Percentiles rank a stretch among this genome's conserved stretches.
These are phyloP conservation scores for Yponomeuta sedellus DNA, from an alignment of 2,888 invertebrate species.

Conservation along the genomic window DNA sequence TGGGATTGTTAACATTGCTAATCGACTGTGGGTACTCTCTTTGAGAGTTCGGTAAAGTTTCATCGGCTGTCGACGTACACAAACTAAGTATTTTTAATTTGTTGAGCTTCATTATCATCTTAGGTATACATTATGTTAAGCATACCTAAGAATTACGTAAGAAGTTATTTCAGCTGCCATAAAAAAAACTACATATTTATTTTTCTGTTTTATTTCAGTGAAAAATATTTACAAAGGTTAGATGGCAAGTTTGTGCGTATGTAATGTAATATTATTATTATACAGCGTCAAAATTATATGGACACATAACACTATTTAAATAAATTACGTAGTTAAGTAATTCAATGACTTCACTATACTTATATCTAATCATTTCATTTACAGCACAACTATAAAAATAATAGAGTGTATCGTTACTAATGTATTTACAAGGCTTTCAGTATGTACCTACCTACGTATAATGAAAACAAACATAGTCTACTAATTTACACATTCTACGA, in stretches of 20 bases:
- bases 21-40: too few relatives aligned
- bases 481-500: background rate
- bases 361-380: background rate
- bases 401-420: background rate
- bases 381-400: background rate
- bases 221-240: background rate
- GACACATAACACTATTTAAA: background rate
- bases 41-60: too few relatives aligned
- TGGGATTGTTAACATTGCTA: too few relatives aligned
- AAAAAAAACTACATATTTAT: background rate
- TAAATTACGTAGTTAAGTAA: background rate
- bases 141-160: too few relatives aligned
- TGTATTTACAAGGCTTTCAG: background rate
- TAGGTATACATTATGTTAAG: background rate
- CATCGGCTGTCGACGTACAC: too few relatives aligned
- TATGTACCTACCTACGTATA: background rate
- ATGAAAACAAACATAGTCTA: background rate
- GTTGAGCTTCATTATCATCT: background rate
- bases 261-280: background rate
- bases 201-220: background rate
- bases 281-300: background rate
- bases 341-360: background rate
- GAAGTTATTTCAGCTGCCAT: too few relatives aligned
- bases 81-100: too few relatives aligned
- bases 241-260: background rate